These are phyloP conservation scores for Luperina testacea DNA, from an alignment of 2,888 invertebrate species.

Conservation along the genomic window DNA sequence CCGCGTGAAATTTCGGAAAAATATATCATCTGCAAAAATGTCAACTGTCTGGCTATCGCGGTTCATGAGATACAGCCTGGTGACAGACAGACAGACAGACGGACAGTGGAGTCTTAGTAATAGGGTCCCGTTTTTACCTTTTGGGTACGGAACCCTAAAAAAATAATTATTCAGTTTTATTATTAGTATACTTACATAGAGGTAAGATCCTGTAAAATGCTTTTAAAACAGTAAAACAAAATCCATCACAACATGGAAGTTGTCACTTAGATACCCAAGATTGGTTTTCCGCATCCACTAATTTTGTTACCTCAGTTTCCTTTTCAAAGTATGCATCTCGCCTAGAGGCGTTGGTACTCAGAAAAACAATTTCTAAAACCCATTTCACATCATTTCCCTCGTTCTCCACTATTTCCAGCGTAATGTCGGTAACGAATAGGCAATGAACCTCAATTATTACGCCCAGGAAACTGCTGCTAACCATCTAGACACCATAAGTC, in stretches of 20 bases:
- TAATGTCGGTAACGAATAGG: slow-evolving; percentile 50
- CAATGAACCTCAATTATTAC: slow-evolving; percentile 59
- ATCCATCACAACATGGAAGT: not conserved
- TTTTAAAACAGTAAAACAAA: not conserved
- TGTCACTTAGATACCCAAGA: not conserved
- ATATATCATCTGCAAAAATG: too few species aligned
- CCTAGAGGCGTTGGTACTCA: slow-evolving; percentile 23
- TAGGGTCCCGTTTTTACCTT: too few species aligned
- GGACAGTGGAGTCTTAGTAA: too few species aligned
- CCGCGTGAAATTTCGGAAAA: too few species aligned
- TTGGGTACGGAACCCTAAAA: too few species aligned
- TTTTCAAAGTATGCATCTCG: not conserved
- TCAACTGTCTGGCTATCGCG: too few species aligned
- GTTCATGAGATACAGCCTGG: too few species aligned
- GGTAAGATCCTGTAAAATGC: not conserved
- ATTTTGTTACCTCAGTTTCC: not conserved
- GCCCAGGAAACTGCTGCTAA: slow-evolving; percentile 51
- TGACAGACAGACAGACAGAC: too few species aligned
- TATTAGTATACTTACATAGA: not conserved
- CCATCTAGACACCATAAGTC: slow-evolving; percentile 58
- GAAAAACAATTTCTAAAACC: slow-evolving; percentile 37
- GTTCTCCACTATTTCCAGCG: slow-evolving; percentile 13
- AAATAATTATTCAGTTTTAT: not conserved
- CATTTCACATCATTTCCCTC: slow-evolving; percentile 31
- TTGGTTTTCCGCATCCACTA: not conserved